Evolutionary conservation across 1,140 invertebrate genomes (phyloP), one percentile per base, ranked within the genome.

Genomic region (Drosophila rufa): DNA sequence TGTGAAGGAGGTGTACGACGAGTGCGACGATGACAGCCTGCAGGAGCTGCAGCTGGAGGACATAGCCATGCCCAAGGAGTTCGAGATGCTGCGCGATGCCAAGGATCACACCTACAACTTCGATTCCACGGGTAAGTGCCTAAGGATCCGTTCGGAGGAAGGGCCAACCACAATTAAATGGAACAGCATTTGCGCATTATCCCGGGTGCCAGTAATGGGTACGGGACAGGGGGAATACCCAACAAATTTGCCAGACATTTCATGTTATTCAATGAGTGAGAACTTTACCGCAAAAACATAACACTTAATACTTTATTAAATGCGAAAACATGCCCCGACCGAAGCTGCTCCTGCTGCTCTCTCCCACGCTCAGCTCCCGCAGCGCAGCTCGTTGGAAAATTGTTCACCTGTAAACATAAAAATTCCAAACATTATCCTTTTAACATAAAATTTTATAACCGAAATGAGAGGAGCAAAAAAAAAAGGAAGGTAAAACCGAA

Each of bases 261-360:
- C 27, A 79, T 74, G 77, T 83, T 74, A 87, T 87, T 87, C 83
- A 87, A 87, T 87, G 65, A 87, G 67, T 67, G 59, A 64, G 59
- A 79, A 86, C 55, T 83, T 89, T 75, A 89, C 85, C 85, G 74
- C 85, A 89, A 67, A 80, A 90, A 85, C 86, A 90, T 85, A 79
- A 82, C 82, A 90, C 86, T 86, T 91, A 90, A 91, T 90, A 90
- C 85, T 90, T 82, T 90, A 90, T 90, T 90, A 90, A 90, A 90
- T 91, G 85, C 62, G 69, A 76, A 85, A 90, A 90, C 85, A 90
- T 90, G 85, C 85, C 55, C 68, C 30, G 38, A 46, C 57, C 14
- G 17, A n/a, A 48, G 19, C 46, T 17, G n/a, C 55, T 55, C 33
- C 17, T 38, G 19, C 38, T 40, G 38, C 40, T 42, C 51, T 55